phyloP scores from a whole-genome alignment of 2,888 invertebrate genomes.

The Colletes collaris region DNA sequence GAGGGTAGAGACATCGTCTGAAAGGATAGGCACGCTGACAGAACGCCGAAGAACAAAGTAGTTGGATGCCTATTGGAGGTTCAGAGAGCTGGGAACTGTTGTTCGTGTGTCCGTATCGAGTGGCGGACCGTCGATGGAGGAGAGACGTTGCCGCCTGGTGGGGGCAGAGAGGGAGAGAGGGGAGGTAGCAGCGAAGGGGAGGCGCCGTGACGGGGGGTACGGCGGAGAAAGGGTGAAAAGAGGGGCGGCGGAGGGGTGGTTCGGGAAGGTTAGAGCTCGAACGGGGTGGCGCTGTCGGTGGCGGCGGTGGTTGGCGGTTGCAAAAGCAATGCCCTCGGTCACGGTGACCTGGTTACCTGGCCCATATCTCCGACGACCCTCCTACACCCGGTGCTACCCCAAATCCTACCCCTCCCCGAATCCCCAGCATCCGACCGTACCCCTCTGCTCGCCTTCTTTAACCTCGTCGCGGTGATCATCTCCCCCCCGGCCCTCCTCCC shows the following conservation, averaged over 20 bases:
- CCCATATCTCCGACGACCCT: constrained; percentile 68
- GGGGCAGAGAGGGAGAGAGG: background rate
- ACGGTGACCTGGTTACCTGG: constrained; percentile 79
- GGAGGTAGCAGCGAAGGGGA: background rate
- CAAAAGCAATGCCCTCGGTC: constrained; percentile 77
- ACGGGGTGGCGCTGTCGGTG: constrained; percentile 49
- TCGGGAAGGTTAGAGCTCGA: constrained; percentile 31
- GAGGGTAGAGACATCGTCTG: too few relatives aligned
- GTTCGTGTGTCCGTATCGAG: constrained; percentile 69
- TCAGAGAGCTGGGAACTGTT: constrained; percentile 63
- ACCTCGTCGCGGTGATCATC: constrained; percentile 23
- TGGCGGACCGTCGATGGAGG: constrained; percentile 43
- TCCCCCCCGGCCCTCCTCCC: background rate
- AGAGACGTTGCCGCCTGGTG: background rate
- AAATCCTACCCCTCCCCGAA: constrained; percentile 51
- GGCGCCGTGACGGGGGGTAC: background rate
- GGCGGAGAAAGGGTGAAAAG: background rate
- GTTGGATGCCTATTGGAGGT: constrained; percentile 65
- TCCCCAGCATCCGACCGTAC: constrained; percentile 21
- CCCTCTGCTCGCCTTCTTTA: constrained; percentile 24
- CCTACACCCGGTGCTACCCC: constrained; percentile 43
- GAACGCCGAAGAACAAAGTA: constrained; percentile 68
- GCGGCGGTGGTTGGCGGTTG: constrained; percentile 66
- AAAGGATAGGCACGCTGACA: constrained; percentile 50
- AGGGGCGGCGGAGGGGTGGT: background rate